A percentile compares a stretch with the other conserved stretches of the same genome.
phyloP scores from a whole-genome alignment of 2,888 invertebrate genomes.

The Caenorhabditis angaria region DNA sequence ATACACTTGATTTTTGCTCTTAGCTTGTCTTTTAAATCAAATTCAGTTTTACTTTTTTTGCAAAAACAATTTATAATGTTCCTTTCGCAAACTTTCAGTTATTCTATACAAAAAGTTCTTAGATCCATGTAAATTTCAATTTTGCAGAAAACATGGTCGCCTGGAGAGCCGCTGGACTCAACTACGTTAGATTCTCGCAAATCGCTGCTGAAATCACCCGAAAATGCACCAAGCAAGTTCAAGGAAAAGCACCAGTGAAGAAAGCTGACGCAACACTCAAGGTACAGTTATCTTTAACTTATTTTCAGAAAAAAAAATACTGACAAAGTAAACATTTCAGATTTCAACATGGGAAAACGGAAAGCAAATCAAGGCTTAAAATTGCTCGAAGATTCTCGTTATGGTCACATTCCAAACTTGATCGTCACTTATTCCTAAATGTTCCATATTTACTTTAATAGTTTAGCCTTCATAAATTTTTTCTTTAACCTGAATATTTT shows the following conservation, averaged over 20 bases:
- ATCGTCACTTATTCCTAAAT: slow-evolving; percentile 16
- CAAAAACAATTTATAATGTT: no score
- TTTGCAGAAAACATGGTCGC: slow-evolving; percentile 50
- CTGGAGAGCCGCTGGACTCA: slow-evolving; percentile 74
- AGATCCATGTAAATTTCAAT: not conserved
- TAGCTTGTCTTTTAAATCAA: no score
- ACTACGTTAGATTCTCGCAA: slow-evolving; percentile 94
- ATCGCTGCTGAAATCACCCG: slow-evolving; percentile 84
- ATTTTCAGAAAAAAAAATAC: not conserved
- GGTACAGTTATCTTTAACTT: slow-evolving; percentile 19
- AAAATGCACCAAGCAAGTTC: slow-evolving; percentile 80
- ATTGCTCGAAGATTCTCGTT: slow-evolving; percentile 8
- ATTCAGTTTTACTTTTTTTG: no score
- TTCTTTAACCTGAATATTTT: not conserved
- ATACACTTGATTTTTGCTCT: no score
- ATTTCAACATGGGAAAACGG: slow-evolving; percentile 90
- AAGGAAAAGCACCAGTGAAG: slow-evolving; percentile 29
- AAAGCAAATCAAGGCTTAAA: slow-evolving; percentile 46
- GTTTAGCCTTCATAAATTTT: not conserved
- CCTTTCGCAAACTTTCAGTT: no score
- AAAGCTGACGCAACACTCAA: slow-evolving; percentile 75
- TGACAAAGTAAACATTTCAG: slow-evolving; percentile 76
- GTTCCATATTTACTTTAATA: not conserved
- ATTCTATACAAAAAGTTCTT: no score
- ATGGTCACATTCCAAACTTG: slow-evolving; percentile 34